These are phyloP conservation scores for Oryzias melastigma DNA, from an alignment of 2,113 vertebrate genomes.

Conservation along the genomic window DNA sequence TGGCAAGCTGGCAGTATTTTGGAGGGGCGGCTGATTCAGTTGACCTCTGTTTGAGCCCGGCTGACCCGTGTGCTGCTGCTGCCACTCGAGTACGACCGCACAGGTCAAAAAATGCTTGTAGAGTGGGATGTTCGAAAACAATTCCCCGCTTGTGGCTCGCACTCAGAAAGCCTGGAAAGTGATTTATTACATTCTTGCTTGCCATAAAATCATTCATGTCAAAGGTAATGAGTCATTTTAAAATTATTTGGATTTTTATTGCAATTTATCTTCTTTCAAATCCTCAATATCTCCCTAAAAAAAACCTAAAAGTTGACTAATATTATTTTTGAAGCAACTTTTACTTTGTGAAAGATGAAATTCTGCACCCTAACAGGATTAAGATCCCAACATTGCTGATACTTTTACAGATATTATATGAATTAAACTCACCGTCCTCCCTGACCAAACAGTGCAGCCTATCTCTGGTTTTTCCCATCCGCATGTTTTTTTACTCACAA, in stretches of 20 bases:
- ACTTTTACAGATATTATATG: constrained; percentile 42
- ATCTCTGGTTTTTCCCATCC: constrained; percentile 1
- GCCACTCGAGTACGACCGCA: constrained; percentile 23
- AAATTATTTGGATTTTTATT: background rate
- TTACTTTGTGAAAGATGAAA: constrained; percentile 8
- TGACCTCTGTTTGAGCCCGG: constrained; percentile 45
- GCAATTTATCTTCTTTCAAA: no score
- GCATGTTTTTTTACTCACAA: constrained; percentile 9
- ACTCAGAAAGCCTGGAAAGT: constrained; percentile 15
- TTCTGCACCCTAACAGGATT: background rate
- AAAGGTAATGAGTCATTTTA: background rate
- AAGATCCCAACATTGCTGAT: constrained; percentile 18
- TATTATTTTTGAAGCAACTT: background rate
- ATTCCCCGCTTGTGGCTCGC: constrained; percentile 6
- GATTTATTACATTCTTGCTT: constrained; percentile 12
- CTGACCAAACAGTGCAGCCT: constrained; percentile 23
- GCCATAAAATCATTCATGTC: background rate
- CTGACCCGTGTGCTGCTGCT: constrained; percentile 42
- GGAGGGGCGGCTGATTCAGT: constrained; percentile 42
- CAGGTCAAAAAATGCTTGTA: background rate
- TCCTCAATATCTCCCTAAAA: no score
- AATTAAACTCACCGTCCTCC: constrained; percentile 21
- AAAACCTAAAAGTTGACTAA: no score
- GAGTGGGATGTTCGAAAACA: constrained; percentile 2
- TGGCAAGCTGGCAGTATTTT: constrained; percentile 32